Evolutionary conservation across 2,888 invertebrate species (phyloP), one percentile per base, ranked within the genome.

Genomic region (Limenitis camilla): DNA sequence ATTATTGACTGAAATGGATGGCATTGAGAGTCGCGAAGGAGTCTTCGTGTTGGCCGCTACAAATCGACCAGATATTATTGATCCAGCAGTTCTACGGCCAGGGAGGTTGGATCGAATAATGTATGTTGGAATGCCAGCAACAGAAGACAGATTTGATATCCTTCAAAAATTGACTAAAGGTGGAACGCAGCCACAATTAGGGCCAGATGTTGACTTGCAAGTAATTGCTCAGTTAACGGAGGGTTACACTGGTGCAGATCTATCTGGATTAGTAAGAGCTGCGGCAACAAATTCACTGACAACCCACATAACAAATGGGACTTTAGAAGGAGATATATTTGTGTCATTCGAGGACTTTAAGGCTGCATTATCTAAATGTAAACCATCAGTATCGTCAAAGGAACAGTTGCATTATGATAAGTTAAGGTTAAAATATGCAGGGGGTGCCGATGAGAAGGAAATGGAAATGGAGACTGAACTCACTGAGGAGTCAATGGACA

Each of bases 1-100:
- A 79, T 88, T 99, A 78, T 84, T 99, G 44, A 98, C 98, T 0
- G 99, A 99, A 89, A 98, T 99, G 98, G 99, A 99, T 73, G 99
- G 99, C 4, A 91, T 99, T 38, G 96, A 97, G 74, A 92, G 92
- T 30, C 91, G 98, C 43, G 92, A 94, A 72, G 96, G 96, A 1
- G 98, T 99, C 5, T 99, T 96, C 75, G 90, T 99, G 19, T 91
- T 99, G 84, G 99, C 97, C 0, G 99, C 99, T 0, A 97, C 96
- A 29, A 99, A 99, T 86, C 89, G 98, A 63, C 97, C 98, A 0
- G 98, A 99, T 69, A 97, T 98, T 27, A 93, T 99, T 51, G 99
- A 99, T 81, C 95, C 97, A 4, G 99, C 99, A 0, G 93, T 99
- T 36, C 79, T 99, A 56, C 88, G 97, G 67, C 91, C 91, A 0